Evolutionary conservation across 1,140 invertebrate species (phyloP).

Genomic region (Rhizoglyphus robini): DNA sequence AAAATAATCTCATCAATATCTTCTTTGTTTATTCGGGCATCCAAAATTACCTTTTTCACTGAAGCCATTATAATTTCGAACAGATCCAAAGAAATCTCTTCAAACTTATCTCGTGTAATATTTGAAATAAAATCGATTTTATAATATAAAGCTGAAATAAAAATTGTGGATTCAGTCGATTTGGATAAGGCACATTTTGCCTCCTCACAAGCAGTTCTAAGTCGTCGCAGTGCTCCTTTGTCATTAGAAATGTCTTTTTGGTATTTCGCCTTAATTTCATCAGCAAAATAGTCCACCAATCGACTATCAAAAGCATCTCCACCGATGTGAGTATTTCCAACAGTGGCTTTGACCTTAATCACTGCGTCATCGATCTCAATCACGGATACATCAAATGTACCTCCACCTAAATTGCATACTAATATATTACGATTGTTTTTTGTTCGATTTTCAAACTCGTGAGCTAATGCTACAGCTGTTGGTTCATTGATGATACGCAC

Average conservation of each 20-base stretch:
- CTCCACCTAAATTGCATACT: conserved; percentile 25
- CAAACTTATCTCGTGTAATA: conserved; percentile 24
- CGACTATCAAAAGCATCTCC: conserved; percentile 26
- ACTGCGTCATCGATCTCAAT: conserved; percentile 20
- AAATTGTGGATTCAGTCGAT: background rate
- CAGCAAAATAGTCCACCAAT: conserved; percentile 19
- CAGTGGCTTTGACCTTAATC: conserved; percentile 23
- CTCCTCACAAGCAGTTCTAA: conserved; percentile 12
- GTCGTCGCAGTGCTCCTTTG: background rate
- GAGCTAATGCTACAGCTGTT: conserved; percentile 23
- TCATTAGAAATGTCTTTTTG: conserved; percentile 11
- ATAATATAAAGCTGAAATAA: background rate
- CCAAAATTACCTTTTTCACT: conserved; percentile 23
- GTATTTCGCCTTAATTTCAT: conserved; percentile 20
- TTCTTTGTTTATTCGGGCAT: conserved; percentile 22
- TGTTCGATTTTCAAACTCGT: conserved; percentile 32
- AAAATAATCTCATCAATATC: conserved; percentile 28
- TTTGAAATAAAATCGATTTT: conserved; percentile 29
- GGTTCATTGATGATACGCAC: conserved; percentile 11
- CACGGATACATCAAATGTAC: background rate
- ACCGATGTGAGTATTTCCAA: conserved; percentile 29
- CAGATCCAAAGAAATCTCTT: conserved; percentile 24
- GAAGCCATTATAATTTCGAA: conserved; percentile 23
- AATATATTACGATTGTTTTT: conserved; percentile 13
- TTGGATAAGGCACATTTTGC: conserved; percentile 14